Base-by-base conservation (phyloP, 2,113 vertebrate genomes). In the Cheirogaleus medius region DNA sequence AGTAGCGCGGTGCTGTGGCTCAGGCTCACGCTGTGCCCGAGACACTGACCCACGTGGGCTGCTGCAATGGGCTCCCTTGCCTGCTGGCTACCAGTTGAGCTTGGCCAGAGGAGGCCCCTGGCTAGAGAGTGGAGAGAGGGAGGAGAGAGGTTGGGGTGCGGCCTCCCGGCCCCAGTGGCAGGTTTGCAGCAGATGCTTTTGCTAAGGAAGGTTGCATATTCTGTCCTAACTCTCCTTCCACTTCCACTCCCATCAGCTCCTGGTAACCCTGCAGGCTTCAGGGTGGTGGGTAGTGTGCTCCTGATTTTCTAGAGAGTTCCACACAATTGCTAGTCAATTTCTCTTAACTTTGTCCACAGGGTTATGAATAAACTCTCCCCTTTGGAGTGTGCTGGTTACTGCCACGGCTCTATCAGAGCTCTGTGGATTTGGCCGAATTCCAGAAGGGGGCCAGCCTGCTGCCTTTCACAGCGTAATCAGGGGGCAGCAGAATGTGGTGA, bases 181-280 rank as follows among this genome's bases (percentile, higher is more conserved):
- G n/a, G 3, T 58, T 74, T 80, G 27, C 34, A 8, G 14, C 14
- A 39, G 21, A 23, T 44, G 29, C 13, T 63, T 47, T 32, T 34
- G 69, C 49, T 58, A n/a, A 42, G 60, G 23, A 86, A 81, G 34
- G 20, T 44, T 17, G 1, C n/a, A 14, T 9, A 12, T 34, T 27
- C 32, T 9, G 11, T 14, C 1, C 6, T 6, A 23, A 17, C 8
- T 39, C 4, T 88, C 8, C 58, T 11, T 1, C 1, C 10, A 42
- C 68, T 21, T 25, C 29, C 44, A 17, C 32, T 34, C 27, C 15
- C 56, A 12, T 32, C 47, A 34, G 21, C 5, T 32, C 47, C 68
- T 7, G 77, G 66, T 29, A n/a, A 49, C n/a, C 27, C 49, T 10
- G 29, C 4, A 66, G 52, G 20, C 25, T 17, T 34, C 12, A 66